Conservation (phyloP, 2,888 invertebrate genomes). For the Andrena bucephala region DNA sequence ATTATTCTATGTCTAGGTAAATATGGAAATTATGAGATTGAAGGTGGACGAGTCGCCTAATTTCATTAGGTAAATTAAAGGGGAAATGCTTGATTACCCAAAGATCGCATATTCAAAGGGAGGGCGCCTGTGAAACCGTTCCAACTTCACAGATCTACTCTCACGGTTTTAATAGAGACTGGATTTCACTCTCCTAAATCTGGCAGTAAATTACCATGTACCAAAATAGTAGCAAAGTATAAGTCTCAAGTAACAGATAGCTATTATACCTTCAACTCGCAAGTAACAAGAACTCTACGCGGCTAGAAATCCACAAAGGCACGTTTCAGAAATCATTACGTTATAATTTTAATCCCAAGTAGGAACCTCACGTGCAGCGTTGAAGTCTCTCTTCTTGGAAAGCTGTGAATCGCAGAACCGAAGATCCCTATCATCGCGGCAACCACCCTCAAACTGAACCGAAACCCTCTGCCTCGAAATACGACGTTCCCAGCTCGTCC, state of each 20-base stretch:
- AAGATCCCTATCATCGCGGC: neutral
- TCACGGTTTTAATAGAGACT: neutral
- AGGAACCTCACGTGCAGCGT: neutral
- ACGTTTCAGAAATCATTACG: no score
- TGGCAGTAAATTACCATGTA: neutral
- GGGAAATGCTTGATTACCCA: neutral
- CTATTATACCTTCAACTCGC: no score
- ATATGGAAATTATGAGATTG: neutral
- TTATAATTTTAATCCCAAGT: no score
- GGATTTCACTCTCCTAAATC: neutral
- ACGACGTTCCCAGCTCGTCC: neutral
- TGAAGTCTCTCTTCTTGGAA: neutral
- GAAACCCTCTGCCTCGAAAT: neutral
- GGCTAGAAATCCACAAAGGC: no score
- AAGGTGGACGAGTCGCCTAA: neutral
- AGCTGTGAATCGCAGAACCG: neutral
- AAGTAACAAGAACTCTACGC: no score
- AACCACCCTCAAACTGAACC: neutral
- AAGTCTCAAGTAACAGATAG: neutral
- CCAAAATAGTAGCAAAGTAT: neutral
- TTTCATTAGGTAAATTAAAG: conserved; percentile 6
- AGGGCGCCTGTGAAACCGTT: no score
- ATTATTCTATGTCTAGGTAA: neutral
- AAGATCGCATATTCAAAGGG: neutral
- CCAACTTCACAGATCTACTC: neutral